Percentiles rank a stretch among this genome's conserved stretches.
These are phyloP conservation scores for Oenanthe oenanthe DNA, from an alignment of 2,113 vertebrate genomes.

Conservation along the genomic window DNA sequence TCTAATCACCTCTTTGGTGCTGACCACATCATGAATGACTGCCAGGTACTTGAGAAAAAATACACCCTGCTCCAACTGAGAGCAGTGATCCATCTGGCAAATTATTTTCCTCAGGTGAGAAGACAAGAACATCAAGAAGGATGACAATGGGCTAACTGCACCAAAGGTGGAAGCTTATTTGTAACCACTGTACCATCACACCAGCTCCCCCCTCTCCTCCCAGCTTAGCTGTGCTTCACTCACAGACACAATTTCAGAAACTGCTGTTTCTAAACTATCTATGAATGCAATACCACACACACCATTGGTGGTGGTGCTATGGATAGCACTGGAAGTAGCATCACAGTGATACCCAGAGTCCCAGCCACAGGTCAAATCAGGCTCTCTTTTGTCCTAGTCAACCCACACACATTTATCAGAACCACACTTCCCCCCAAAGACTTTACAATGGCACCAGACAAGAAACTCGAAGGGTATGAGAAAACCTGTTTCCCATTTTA, in stretches of 20 bases:
- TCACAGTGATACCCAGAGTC: not conserved
- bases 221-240: not conserved
- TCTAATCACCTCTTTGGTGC: not conserved
- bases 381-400: not conserved
- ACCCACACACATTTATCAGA: not conserved
- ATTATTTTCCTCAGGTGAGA: not conserved
- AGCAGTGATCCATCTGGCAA: accelerated
- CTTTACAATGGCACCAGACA: not conserved
- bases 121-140: not conserved
- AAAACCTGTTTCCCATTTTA: not conserved
- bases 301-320: not conserved
- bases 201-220: not conserved
- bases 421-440: not conserved
- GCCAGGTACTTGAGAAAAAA: not conserved
- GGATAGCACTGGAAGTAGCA: not conserved
- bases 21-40: not conserved
- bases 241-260: not conserved
- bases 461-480: accelerated
- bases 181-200: not conserved
- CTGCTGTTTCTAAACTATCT: not conserved
- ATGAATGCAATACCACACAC: not conserved
- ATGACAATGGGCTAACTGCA: not conserved
- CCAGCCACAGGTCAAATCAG: not conserved
- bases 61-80: not conserved
- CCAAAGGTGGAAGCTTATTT: not conserved